phyloP scores from a whole-genome alignment of 2,113 vertebrate genomes.

The Perca flavescens region DNA sequence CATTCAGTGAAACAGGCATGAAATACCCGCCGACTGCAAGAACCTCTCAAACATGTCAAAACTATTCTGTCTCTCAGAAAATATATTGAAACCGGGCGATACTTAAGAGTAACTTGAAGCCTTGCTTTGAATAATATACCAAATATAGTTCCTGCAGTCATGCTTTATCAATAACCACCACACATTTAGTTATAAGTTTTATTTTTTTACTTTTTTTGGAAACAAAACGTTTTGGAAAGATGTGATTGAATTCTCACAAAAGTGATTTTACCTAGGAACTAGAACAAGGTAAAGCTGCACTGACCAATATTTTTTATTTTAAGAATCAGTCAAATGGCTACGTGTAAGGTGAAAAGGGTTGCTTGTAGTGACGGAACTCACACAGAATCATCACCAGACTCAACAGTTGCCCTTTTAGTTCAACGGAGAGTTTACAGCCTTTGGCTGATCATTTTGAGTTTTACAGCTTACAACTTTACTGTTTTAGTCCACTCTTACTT shows the following conservation, averaged over 20 bases:
- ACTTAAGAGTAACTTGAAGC: background rate
- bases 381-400: background rate
- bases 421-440: background rate
- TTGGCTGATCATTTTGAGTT: background rate
- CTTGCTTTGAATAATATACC: slow-evolving; percentile 3
- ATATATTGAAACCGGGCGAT: slow-evolving; percentile 12
- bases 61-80: slow-evolving; percentile 29
- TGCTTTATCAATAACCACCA: background rate
- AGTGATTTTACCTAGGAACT: background rate
- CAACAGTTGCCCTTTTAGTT: background rate
- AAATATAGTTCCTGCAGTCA: background rate
- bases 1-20: slow-evolving; percentile 62
- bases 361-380: too few species aligned
- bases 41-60: slow-evolving; percentile 55
- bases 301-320: background rate
- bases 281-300: background rate
- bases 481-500: background rate
- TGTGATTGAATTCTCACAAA: background rate
- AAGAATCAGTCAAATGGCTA: background rate
- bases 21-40: slow-evolving; percentile 54
- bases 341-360: background rate
- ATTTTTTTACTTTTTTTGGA: background rate
- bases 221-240: background rate
- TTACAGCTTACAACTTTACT: background rate
- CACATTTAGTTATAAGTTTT: background rate